These are phyloP conservation scores for Periparus ater DNA, from an alignment of 2,797 vertebrate genomes.

Conservation along the genomic window DNA sequence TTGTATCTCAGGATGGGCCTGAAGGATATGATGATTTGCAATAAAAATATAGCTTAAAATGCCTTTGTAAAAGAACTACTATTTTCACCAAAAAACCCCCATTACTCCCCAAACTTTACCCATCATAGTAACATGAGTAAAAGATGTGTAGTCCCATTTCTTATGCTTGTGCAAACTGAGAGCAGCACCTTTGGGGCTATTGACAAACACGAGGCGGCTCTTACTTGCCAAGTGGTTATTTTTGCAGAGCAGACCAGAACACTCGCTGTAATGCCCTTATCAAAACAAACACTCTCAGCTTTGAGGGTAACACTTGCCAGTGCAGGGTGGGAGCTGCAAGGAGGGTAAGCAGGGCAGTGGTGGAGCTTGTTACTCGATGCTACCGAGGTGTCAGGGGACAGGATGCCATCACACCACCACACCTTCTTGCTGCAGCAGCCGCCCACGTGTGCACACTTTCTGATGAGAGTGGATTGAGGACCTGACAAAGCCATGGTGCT, in stretches of 20 bases:
- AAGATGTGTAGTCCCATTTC: not conserved
- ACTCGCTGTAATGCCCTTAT: not conserved
- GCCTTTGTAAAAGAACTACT: not conserved
- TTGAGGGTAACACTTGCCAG: not conserved
- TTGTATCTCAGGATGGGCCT: not conserved
- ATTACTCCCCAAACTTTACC: not conserved
- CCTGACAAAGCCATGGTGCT: not conserved
- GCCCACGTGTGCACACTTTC: rapidly evolving
- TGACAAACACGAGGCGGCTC: not conserved
- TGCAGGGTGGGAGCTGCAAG: not conserved
- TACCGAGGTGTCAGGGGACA: not conserved
- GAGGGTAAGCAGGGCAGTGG: not conserved
- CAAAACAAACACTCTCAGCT: not conserved
- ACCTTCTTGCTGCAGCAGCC: not conserved
- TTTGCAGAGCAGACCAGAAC: not conserved
- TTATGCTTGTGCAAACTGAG: not conserved
- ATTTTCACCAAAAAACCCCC: not conserved
- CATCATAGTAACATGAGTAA: not conserved
- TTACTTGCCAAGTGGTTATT: not conserved
- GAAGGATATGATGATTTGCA: not conserved
- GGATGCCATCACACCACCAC: not conserved
- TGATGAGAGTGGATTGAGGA: rapidly evolving
- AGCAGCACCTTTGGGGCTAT: not conserved
- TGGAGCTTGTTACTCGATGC: not conserved
- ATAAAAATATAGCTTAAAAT: not conserved